Percentiles rank a stretch among this genome's conserved stretches.
Evolutionary conservation across 2,888 invertebrate genomes (phyloP).

Genomic region (Macrosoma leucophasiata): DNA sequence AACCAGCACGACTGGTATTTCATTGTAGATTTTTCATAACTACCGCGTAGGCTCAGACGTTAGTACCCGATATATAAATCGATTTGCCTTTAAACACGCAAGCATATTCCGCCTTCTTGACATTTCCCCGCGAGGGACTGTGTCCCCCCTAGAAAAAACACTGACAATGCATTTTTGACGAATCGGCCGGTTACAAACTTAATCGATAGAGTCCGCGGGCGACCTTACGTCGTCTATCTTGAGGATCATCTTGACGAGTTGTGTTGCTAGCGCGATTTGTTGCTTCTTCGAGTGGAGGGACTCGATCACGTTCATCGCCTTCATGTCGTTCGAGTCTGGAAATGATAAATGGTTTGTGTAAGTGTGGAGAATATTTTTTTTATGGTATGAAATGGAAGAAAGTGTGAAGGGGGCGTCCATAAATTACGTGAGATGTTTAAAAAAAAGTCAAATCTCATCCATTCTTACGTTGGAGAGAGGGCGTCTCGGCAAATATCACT

Average conservation of each 20-base stretch:
- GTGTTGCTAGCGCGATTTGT: conserved; percentile 96
- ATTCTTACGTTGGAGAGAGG: no score
- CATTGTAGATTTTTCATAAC: no score
- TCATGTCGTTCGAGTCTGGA: conserved; percentile 86
- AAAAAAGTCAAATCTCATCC: no score
- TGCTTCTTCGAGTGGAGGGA: conserved; percentile 98
- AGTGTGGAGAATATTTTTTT: no score
- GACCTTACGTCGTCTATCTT: conserved; percentile 97
- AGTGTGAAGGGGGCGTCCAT: no score
- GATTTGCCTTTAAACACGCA: conserved; percentile 7
- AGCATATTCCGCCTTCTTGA: conserved; percentile 17
- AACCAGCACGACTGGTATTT: no score
- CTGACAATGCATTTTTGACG: not conserved
- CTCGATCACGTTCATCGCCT: conserved; percentile 95
- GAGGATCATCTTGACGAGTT: conserved; percentile 99
- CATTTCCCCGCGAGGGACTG: conserved; percentile 13
- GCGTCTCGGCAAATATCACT: no score
- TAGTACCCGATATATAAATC: conserved; percentile 11
- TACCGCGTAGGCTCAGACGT: no score
- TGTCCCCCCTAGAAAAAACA: conserved; percentile 1
- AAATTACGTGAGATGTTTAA: no score
- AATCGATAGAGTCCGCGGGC: conserved; percentile 66
- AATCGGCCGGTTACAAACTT: conserved; percentile 18
- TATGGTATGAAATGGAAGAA: no score
- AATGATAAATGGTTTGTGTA: conserved; percentile 6